Evolutionary conservation across 2,888 invertebrate species (phyloP), one percentile per base, ranked within the genome.

Genomic region (Diplolepis rosae): DNA sequence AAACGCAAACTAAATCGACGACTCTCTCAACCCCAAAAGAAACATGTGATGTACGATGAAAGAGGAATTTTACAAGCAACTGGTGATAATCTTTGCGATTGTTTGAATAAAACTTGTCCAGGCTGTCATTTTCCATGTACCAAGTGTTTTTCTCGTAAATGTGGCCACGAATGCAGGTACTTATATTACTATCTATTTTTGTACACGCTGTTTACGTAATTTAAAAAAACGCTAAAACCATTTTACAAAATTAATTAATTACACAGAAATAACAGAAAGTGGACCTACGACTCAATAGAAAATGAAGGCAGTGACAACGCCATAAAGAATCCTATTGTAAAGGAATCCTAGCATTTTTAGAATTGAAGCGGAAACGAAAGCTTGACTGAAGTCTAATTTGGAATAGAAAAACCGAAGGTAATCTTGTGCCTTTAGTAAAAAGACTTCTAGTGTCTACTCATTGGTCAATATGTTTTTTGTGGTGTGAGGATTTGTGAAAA

Each of bases 91-190:
- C 83, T 95, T 11, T 98, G 98, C 79, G 98, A 98, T 86, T 98
- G 97, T 84, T 90, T 97, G 76, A 92, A 93, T 79, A 90, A 91
- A 45, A 90, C 90, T 11, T 98, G 98, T 81, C 90, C 92, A 0
- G 98, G 98, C 0, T 98, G 98, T 86, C 96, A 96, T 89, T 95
- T 94, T 83, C 93, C 94, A 1, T 96, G 96, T 82, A 86, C 90
- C 4, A 93, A 92, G 84, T 96, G 96, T 83, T 89, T 88, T 22
- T 95, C 95, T 0, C 89, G 89, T 27, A 95, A 95, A 86, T 96
- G 96, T 88, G 96, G 95, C 1, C 92, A 93, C 77, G 95, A 95
- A 66, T 96, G 96, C 90, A 91, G 93, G 93, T 92, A 88, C 75
- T 70, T n/a, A n/a, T n/a, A n/a, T n/a, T n/a, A n/a, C n/a, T n/a